phyloP scores from a whole-genome alignment of 1,140 invertebrate genomes.

The Diabrotica virgifera region DNA sequence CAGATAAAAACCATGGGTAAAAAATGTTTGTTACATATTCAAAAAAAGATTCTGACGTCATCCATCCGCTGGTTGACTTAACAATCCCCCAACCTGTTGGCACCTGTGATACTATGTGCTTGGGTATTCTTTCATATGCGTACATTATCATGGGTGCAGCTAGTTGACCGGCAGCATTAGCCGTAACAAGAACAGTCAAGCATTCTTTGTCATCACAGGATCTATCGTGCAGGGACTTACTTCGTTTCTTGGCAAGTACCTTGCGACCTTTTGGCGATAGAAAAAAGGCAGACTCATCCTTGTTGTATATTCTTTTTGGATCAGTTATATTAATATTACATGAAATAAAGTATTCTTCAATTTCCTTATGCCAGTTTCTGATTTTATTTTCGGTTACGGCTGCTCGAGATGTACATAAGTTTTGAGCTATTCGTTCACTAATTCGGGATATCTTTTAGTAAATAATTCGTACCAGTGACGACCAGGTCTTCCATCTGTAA shows the following conservation, averaged over 20 bases:
- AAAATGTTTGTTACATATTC: conserved; percentile 47
- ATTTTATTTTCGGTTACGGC: too few relatives aligned
- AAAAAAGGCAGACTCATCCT: neutral
- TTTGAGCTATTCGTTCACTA: too few relatives aligned
- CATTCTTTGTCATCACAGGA: too few relatives aligned
- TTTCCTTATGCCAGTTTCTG: too few relatives aligned
- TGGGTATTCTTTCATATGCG: conserved; percentile 14
- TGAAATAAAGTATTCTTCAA: too few relatives aligned
- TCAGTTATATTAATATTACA: neutral
- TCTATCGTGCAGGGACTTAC: neutral
- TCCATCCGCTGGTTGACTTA: conserved; percentile 45
- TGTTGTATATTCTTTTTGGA: neutral
- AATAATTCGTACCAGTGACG: too few relatives aligned
- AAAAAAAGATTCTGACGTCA: conserved; percentile 44
- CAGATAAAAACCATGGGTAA: conserved; percentile 36
- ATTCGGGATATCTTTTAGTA: too few relatives aligned
- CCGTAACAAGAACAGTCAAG: conserved; percentile 18
- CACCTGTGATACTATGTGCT: conserved; percentile 20
- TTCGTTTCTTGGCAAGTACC: conserved; percentile 3
- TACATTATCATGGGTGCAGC: conserved; percentile 17
- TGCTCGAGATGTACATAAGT: too few relatives aligned
- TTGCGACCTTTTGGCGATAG: conserved; percentile 5
- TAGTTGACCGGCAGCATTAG: conserved; percentile 16
- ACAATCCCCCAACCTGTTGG: conserved; percentile 44
- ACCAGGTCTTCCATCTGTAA: too few relatives aligned